Evolutionary conservation across 2,888 invertebrate species (phyloP).

Genomic region (Dynastes maya): DNA sequence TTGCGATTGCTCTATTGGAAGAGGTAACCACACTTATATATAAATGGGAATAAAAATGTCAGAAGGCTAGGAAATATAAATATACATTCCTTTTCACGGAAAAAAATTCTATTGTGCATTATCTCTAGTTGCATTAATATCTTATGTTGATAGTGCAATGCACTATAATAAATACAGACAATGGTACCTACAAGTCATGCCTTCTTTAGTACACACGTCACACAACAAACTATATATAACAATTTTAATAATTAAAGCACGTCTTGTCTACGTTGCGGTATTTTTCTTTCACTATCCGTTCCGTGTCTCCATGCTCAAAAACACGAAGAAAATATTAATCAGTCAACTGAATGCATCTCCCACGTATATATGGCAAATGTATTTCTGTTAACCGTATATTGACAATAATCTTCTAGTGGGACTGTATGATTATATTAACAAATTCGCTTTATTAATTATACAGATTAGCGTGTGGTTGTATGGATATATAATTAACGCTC

Average conservation of each 20-base stretch:
- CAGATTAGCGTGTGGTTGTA: constrained; percentile 48
- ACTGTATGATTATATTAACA: constrained; percentile 51
- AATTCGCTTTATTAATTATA: constrained; percentile 52
- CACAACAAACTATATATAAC: constrained; percentile 29
- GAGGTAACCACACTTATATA: no score
- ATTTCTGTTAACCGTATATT: constrained; percentile 50
- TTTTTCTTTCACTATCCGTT: constrained; percentile 22
- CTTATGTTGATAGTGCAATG: not conserved
- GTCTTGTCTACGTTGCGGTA: constrained; percentile 28
- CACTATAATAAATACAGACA: not conserved
- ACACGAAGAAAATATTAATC: constrained; percentile 33
- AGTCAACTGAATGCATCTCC: constrained; percentile 6
- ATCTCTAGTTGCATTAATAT: not conserved
- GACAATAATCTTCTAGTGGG: constrained; percentile 46
- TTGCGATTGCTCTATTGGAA: no score
- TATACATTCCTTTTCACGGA: no score
- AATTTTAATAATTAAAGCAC: constrained; percentile 35
- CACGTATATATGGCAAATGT: constrained; percentile 17
- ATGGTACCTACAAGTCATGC: not conserved
- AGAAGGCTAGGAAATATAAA: no score
- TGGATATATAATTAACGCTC: constrained; percentile 51
- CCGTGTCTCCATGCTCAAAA: not conserved
- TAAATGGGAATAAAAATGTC: no score
- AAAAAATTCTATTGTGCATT: no score
- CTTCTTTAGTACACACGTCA: constrained; percentile 13